These are phyloP conservation scores for Ceriagrion tenellum DNA, from an alignment of 2,888 invertebrate genomes.

Conservation along the genomic window DNA sequence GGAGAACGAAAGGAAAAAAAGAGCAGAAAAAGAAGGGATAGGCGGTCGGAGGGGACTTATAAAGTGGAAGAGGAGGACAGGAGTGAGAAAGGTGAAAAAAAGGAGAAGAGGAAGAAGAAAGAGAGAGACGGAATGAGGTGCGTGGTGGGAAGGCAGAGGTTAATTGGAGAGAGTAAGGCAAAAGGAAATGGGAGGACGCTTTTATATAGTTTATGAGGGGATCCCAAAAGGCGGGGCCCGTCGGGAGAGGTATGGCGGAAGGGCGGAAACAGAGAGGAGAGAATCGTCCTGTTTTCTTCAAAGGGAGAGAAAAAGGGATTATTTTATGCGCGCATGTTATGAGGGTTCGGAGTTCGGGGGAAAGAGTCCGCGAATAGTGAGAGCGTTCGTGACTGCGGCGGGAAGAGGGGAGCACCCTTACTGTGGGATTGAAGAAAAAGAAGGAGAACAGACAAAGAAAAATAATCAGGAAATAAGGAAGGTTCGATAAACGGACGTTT, in stretches of 20 bases:
- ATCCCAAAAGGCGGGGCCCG: background rate
- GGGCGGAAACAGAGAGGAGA: background rate
- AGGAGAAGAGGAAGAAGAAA: background rate
- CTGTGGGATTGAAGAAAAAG: no score
- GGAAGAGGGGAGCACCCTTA: no score
- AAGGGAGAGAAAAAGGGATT: constrained; percentile 42
- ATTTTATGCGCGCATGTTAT: constrained; percentile 26
- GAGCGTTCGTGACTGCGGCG: background rate
- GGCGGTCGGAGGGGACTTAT: background rate
- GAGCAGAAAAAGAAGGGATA: background rate
- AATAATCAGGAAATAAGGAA: background rate
- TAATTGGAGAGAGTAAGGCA: constrained; percentile 9
- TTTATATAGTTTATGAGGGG: constrained; percentile 48
- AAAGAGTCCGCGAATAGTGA: background rate
- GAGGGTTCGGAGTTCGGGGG: background rate
- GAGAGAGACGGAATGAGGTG: background rate
- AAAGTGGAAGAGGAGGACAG: background rate
- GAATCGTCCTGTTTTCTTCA: constrained; percentile 22
- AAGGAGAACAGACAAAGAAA: background rate
- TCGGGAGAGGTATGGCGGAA: background rate
- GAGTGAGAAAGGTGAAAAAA: background rate
- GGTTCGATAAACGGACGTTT: background rate
- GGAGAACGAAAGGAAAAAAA: background rate
- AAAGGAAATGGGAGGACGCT: constrained; percentile 25
- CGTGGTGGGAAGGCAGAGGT: background rate